Conservation (phyloP, 2,797 vertebrate species). For the Pipistrellus kuhlii region DNA sequence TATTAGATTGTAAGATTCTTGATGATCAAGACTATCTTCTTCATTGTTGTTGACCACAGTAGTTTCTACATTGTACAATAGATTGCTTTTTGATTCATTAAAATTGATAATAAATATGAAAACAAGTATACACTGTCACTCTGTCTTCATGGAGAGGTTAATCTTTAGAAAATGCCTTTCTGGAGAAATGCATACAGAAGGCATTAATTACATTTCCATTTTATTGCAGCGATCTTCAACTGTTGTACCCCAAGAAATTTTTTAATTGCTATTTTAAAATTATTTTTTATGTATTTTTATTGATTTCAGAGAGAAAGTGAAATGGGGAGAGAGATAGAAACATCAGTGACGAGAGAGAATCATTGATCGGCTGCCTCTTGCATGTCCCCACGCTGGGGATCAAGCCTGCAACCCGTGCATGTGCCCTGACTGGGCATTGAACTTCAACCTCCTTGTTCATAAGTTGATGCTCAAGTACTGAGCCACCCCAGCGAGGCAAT, state of each 20-base stretch:
- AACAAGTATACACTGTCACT: neutral
- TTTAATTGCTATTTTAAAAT: neutral
- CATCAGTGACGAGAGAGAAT: neutral
- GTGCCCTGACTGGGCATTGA: too few relatives aligned
- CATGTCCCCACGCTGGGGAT: neutral
- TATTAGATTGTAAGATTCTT: conserved; percentile 5
- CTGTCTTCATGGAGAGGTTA: neutral
- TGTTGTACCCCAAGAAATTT: neutral
- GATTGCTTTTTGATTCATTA: neutral
- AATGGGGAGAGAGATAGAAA: neutral
- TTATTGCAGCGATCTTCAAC: neutral
- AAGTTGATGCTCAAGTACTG: neutral
- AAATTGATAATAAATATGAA: neutral
- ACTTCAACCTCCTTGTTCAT: too few relatives aligned
- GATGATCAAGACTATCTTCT: neutral
- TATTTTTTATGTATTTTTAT: neutral
- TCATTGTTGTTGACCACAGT: neutral
- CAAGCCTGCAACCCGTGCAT: neutral
- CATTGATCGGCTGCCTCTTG: neutral
- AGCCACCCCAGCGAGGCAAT: neutral
- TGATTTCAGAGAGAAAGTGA: neutral
- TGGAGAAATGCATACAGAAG: neutral
- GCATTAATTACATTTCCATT: neutral
- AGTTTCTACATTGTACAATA: neutral
- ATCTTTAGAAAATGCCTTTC: neutral